Evolutionary conservation across 1,140 invertebrate species (phyloP).

Genomic region (Prorops nasuta): DNA sequence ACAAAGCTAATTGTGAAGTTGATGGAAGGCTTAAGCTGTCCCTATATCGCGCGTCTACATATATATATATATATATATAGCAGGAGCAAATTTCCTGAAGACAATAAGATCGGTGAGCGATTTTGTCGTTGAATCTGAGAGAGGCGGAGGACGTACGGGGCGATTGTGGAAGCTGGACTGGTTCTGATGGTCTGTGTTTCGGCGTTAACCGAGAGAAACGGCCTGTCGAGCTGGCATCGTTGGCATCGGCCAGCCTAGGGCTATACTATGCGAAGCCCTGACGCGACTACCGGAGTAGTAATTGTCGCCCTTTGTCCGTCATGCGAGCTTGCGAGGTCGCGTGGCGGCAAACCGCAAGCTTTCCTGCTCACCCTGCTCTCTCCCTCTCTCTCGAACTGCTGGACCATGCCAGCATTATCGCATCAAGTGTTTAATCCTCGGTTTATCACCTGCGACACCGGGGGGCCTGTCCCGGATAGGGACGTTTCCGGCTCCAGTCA

Average conservation of each 20-base stretch:
- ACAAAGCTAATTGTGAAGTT: too few relatives aligned
- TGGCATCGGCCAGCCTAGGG: constrained; percentile 17
- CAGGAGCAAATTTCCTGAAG: too few relatives aligned
- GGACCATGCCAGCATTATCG: constrained; percentile 31
- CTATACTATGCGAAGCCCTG: constrained; percentile 36
- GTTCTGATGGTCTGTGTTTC: too few relatives aligned
- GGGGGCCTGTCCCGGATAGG: neutral
- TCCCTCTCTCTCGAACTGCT: constrained; percentile 8
- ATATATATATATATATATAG: too few relatives aligned
- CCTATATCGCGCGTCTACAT: too few relatives aligned
- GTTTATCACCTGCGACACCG: constrained; percentile 30
- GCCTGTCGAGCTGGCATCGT: constrained; percentile 20
- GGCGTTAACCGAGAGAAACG: too few relatives aligned
- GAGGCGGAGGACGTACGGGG: too few relatives aligned
- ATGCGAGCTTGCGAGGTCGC: constrained; percentile 29
- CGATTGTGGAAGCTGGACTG: too few relatives aligned
- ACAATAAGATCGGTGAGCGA: too few relatives aligned
- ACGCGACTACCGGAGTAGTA: constrained; percentile 36
- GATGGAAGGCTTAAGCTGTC: too few relatives aligned
- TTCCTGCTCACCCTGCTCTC: constrained; percentile 21
- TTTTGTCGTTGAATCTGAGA: too few relatives aligned
- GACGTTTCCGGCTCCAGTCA: too few relatives aligned
- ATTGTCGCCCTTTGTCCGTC: constrained; percentile 44
- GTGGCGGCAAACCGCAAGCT: constrained; percentile 32
- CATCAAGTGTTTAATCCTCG: constrained; percentile 38